Evolutionary conservation across 2,888 invertebrate species (phyloP), one percentile per base, ranked within the genome.

Genomic region (Carterocephalus palaemon): DNA sequence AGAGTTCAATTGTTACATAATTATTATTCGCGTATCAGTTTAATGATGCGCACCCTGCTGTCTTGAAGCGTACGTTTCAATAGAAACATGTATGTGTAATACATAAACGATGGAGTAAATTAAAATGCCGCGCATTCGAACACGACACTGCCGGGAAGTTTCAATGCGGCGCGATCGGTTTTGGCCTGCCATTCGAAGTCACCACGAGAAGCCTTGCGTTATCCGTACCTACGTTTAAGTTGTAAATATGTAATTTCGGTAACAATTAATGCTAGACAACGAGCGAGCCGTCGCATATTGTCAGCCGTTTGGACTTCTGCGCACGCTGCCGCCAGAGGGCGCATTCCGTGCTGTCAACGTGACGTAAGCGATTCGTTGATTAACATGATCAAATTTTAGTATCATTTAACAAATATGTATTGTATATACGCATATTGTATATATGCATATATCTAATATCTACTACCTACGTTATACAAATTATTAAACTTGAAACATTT

Each of bases 191-290:
- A 68, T 73, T 70, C 62, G 66, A 72, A 70, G 73, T 70, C 67
- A 74, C 65, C 76, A 72, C 68, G 67, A 70, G 65, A 65, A 75
- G 76, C 75, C 75, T 79, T 78, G n/a, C 69, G 62, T 70, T 72
- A 65, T 75, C 65, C 76, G 74, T 77, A 74, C 76, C 74, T 77
- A 74, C 69, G 70, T 76, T 80, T 71, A 59, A 71, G 79, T 76
- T 84, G 80, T 85, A 81, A 79, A 81, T 82, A 83, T 75, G 71
- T 79, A 74, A 73, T 75, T 75, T 77, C 69, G 69, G 69, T 75
- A 70, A 73, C 74, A 72, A 76, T 74, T 70, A 72, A 77, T 76
- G 80, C 76, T 77, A 69, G 68, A 71, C 75, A 76, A 82, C 74
- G 77, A 77, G 78, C 75, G 71, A 75, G 72, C 73, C 75, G 68